phyloP scores from a whole-genome alignment of 1,140 invertebrate species.

The Camponotus vicinus region DNA sequence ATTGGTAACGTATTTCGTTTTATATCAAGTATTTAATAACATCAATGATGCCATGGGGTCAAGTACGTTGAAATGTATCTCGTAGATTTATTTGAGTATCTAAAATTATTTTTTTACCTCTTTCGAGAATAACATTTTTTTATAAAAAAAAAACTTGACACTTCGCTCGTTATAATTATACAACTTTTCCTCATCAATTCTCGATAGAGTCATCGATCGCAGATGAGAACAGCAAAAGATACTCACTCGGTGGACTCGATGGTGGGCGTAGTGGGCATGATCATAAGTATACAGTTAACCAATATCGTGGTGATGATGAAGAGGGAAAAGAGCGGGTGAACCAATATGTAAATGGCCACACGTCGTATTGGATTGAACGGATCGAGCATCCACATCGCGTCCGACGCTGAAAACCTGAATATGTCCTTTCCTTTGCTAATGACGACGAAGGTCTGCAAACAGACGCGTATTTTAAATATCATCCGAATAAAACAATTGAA shows the following conservation, averaged over 20 bases:
- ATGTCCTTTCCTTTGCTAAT: constrained; percentile 99
- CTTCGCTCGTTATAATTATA: background rate
- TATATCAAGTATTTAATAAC: background rate
- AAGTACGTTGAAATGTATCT: background rate
- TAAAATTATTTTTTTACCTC: background rate
- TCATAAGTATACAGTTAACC: constrained; percentile 99
- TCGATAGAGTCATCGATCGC: background rate
- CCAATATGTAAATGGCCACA: constrained; percentile 98
- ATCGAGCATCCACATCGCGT: constrained; percentile 97
- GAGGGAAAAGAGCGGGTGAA: constrained; percentile 98
- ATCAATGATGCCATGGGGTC: background rate
- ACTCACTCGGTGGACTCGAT: constrained; percentile 99
- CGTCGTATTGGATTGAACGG: constrained; percentile 99
- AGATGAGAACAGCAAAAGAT: constrained; percentile 64
- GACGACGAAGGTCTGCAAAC: constrained; percentile 97
- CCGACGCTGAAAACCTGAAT: constrained; percentile 98
- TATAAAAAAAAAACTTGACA: background rate
- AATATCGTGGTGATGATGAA: constrained; percentile 99
- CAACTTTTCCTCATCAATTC: background rate
- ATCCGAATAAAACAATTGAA: too few relatives aligned
- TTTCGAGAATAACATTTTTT: background rate
- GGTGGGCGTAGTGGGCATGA: constrained; percentile 96
- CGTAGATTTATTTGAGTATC: background rate
- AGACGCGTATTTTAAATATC: constrained; percentile 31
- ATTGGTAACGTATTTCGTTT: background rate